Base-by-base conservation (phyloP, 2,888 invertebrate species). In the Spisula subtruncata region DNA sequence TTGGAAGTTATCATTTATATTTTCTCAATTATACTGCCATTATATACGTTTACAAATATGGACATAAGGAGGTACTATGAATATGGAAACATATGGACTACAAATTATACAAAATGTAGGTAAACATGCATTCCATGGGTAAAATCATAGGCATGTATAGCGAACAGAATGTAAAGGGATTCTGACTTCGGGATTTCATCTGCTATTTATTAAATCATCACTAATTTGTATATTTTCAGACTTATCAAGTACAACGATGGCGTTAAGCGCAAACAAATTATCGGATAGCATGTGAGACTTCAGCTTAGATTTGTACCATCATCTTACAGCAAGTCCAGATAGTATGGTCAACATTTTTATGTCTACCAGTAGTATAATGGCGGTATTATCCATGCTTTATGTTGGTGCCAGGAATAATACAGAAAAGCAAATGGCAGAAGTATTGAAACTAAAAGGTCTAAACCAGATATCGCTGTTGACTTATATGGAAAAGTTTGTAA, bases 361-460 rank as follows among this genome's bases (percentile, higher is more conserved):
- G 87, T 97, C 97, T 0, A 97, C 97, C 0, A 94, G 96, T 89
- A 96, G 97, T 88, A 95, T 97, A 51, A 95, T 96, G 56, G 94
- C 96, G 29, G 97, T 96, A n/a, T 92, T 97, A 89, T 95, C 96
- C 51, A 96, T 97, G 96, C 95, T 96, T 25, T 95, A 95, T 54
- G 93, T 96, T 10, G 97, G 97, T 18, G 96, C 97, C 20, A 93
- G 92, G 80, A 95, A 95, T 5, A 92, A 95, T 35, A 97, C 97
- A 12, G 93, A 93, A 29, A 83, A 90, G 71, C 95, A 96, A 90
- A 95, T 97, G 94, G 88, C 89, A 32, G 88, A 92, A 35, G 93
- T 92, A n/a, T 79, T 95, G 60, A 92, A 91, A 54, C 56, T 94
- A 32, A 82, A 90, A n/a, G 83, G 90, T 10, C 18, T 92, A 0